Conservation (phyloP, 2,113 vertebrate genomes). For the Daphoenositta chrysoptera region DNA sequence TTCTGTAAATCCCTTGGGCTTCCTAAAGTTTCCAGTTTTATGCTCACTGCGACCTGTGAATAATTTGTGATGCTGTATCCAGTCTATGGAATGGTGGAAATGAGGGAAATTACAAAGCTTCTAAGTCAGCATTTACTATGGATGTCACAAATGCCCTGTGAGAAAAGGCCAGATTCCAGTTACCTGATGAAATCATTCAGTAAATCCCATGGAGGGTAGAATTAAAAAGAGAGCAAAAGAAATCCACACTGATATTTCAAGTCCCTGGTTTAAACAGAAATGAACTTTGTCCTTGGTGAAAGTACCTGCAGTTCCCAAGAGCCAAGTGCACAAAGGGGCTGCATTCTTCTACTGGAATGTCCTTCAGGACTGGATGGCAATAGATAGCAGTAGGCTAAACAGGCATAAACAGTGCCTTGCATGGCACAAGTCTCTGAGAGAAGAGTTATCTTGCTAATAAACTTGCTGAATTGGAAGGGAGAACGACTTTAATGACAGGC, state of each 20-base stretch:
- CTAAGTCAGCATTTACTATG: neutral
- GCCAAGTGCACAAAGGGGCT: neutral
- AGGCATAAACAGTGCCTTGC: neutral
- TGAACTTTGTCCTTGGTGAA: neutral
- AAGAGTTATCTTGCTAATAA: neutral
- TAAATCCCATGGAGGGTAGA: neutral
- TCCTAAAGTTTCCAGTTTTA: neutral
- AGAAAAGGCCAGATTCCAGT: neutral
- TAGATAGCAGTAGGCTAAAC: neutral
- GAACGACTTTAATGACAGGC: neutral
- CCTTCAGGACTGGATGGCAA: too few relatives aligned
- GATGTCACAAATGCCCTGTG: neutral
- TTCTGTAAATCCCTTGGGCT: neutral
- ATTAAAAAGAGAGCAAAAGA: neutral
- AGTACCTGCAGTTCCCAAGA: neutral
- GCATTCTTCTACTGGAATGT: neutral
- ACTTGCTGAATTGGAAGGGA: neutral
- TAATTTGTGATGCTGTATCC: neutral
- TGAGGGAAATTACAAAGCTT: neutral
- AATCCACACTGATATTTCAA: neutral
- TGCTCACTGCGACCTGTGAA: neutral
- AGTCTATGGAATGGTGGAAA: neutral
- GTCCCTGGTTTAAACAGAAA: neutral
- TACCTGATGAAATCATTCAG: rapidly evolving
- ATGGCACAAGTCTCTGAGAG: neutral